Conservation (phyloP, 1,140 invertebrate genomes). For the Dendroctonus valens region DNA sequence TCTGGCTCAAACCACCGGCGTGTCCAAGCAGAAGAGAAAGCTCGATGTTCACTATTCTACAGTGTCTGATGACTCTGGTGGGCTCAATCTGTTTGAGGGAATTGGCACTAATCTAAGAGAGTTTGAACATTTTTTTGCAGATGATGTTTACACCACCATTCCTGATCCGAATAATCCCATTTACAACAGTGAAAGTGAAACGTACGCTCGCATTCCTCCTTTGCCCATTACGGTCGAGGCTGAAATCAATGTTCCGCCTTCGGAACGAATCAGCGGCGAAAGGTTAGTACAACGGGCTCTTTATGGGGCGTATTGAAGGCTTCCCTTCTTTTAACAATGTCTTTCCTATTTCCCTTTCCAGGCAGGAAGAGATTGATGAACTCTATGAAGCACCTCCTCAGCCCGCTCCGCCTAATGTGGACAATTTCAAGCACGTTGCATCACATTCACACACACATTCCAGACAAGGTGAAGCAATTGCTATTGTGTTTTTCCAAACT, state of each 20-base stretch:
- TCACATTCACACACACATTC: constrained; percentile 67
- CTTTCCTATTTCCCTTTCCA: not conserved
- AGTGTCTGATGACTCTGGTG: constrained; percentile 82
- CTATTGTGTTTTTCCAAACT: constrained; percentile 6
- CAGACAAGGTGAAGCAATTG: constrained; percentile 52
- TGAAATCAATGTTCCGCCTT: constrained; percentile 53
- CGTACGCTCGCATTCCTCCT: constrained; percentile 83
- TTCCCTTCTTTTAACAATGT: too few species aligned
- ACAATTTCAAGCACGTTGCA: constrained; percentile 59
- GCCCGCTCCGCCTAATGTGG: constrained; percentile 60
- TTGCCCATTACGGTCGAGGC: constrained; percentile 56
- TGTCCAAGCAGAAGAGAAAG: constrained; percentile 53
- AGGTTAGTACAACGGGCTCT: too few species aligned
- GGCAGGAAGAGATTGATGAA: constrained; percentile 23
- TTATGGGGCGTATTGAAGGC: too few species aligned
- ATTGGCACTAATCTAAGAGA: not conserved
- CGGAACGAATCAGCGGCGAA: constrained; percentile 31
- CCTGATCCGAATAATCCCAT: constrained; percentile 72
- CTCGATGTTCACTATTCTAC: constrained; percentile 77
- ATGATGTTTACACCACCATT: constrained; percentile 88
- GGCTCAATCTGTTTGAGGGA: constrained; percentile 6
- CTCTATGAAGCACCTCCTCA: constrained; percentile 46
- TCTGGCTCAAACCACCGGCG: constrained; percentile 54
- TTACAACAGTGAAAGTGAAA: constrained; percentile 80
- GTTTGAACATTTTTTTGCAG: constrained; percentile 50